Conservation (phyloP, 2,888 invertebrate genomes). For the Drosophila kuntzei region DNA sequence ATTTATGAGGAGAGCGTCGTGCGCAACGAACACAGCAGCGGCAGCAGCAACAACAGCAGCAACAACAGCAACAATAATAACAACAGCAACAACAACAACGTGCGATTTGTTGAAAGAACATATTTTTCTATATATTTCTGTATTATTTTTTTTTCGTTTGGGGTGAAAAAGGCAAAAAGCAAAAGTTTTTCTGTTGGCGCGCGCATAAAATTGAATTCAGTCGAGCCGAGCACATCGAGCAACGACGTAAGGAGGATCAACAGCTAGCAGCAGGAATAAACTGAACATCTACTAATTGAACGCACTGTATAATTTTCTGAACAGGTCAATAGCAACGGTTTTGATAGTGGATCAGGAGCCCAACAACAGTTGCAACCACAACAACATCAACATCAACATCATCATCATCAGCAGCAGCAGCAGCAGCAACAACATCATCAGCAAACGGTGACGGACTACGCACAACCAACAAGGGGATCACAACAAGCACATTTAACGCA, state of each 20-base stretch:
- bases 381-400: slow-evolving; percentile 47
- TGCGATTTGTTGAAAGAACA: slow-evolving; percentile 40
- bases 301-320: slow-evolving; percentile 62
- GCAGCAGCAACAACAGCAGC: slow-evolving; percentile 30
- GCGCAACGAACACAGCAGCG: slow-evolving; percentile 62
- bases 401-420: slow-evolving; percentile 32
- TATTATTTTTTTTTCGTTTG: slow-evolving; percentile 23
- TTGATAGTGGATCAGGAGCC: slow-evolving; percentile 27
- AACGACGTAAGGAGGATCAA: slow-evolving; percentile 66
- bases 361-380: slow-evolving; percentile 30
- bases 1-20: slow-evolving; percentile 76
- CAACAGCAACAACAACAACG: slow-evolving; percentile 30
- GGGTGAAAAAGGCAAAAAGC: slow-evolving; percentile 63
- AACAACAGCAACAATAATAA: slow-evolving; percentile 16
- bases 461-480: slow-evolving; percentile 88
- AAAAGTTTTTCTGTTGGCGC: slow-evolving; percentile 79
- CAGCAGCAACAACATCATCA: slow-evolving; percentile 86
- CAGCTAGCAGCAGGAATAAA: slow-evolving; percentile 2
- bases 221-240: slow-evolving; percentile 80
- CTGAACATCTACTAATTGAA: slow-evolving; percentile 15
- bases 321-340: slow-evolving; percentile 86
- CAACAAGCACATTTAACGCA: slow-evolving; percentile 84
- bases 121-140: slow-evolving; percentile 18
- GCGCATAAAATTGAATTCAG: slow-evolving; percentile 85
- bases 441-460: slow-evolving; percentile 90